Evolutionary conservation across 2,797 vertebrate genomes (phyloP).

Genomic region (Microhierax caerulescens): DNA sequence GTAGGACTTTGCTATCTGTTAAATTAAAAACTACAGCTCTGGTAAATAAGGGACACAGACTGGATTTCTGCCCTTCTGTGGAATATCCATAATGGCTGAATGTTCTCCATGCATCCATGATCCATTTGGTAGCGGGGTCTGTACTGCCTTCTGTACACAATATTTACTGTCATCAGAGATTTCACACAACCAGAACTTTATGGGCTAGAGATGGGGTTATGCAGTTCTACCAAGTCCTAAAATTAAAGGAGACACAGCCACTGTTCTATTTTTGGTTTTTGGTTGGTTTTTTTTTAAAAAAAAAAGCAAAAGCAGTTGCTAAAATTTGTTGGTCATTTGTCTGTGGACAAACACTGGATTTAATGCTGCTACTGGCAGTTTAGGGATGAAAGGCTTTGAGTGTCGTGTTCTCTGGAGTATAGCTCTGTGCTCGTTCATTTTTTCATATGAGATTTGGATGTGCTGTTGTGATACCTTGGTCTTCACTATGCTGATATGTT

Average conservation of each 20-base stretch:
- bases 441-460: neutral
- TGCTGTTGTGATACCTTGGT: neutral
- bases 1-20: neutral
- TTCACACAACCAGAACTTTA: neutral
- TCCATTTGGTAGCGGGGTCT: neutral
- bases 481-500: neutral
- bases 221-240: neutral
- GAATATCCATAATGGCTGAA: neutral
- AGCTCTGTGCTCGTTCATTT: neutral
- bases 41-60: neutral
- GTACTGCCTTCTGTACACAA: neutral
- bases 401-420: neutral
- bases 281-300: neutral
- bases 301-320: neutral
- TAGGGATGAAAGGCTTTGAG: neutral
- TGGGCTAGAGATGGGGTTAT: neutral
- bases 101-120: neutral
- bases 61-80: neutral
- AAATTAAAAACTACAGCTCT: neutral
- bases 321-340: neutral
- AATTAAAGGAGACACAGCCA: neutral
- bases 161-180: neutral
- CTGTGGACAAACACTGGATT: neutral
- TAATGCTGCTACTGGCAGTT: neutral
- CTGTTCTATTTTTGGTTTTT: neutral